Conservation (phyloP, 2,888 invertebrate genomes). For the Eristalis tenax region DNA sequence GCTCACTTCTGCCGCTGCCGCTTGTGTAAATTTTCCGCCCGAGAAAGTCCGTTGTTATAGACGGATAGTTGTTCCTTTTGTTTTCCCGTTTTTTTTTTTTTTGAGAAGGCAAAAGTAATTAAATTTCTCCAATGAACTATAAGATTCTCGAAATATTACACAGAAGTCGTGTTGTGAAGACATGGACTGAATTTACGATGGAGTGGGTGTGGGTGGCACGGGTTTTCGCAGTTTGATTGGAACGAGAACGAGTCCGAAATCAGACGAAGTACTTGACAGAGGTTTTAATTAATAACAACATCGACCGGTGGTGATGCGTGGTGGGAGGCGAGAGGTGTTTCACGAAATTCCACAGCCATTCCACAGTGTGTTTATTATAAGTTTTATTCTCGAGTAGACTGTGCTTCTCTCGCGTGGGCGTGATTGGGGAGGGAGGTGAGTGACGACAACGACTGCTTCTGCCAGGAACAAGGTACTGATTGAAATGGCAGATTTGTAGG, state of each 20-base stretch:
- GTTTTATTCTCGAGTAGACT: neutral
- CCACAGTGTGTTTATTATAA: constrained; percentile 22
- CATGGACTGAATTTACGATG: neutral
- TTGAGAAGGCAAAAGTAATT: constrained; percentile 36
- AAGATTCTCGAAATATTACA: constrained; percentile 32
- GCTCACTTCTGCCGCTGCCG: neutral
- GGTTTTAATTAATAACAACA: constrained; percentile 10
- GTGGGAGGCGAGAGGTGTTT: neutral
- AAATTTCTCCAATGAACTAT: constrained; percentile 38
- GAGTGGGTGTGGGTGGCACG: neutral
- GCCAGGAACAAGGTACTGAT: neutral
- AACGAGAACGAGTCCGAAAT: neutral
- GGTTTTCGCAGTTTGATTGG: neutral
- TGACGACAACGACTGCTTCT: no score
- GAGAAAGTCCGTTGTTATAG: constrained; percentile 14
- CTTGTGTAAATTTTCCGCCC: constrained; percentile 12
- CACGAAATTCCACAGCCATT: neutral
- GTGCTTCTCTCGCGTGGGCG: no score
- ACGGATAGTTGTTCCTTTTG: neutral
- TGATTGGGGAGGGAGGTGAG: neutral
- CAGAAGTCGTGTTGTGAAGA: neutral
- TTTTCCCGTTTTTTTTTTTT: neutral
- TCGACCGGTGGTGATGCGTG: neutral
- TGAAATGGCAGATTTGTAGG: constrained; percentile 10
- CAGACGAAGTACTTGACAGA: neutral